Base-by-base conservation (phyloP, 1,140 invertebrate species). In the Melanaphis sacchari region DNA sequence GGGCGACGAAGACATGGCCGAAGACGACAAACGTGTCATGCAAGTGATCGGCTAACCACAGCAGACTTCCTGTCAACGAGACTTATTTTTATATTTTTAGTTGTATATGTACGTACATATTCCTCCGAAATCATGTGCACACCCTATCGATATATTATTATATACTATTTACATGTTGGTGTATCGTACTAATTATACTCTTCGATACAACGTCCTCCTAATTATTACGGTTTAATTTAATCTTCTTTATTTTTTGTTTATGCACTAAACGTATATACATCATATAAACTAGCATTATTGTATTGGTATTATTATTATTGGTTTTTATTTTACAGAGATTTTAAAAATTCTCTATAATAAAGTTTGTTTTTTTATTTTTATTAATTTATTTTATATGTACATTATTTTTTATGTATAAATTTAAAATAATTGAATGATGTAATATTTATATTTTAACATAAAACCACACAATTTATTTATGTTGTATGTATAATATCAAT, bases 1-100 rank as follows among this genome's bases (percentile, higher is more conserved):
- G 96, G 96, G 96, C 31, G 96, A 98, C 94, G 96, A 97, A 93
- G 97, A 98, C 94, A 97, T 97, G 94, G 94, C 96, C 0, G 95
- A 96, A 93, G 97, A 97, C 90, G 97, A 98, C 94, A 96, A 96
- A 91, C 95, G 96, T 6, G 95, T 96, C 81, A 97, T 97, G 8
- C 40, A 49, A 41, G 88, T 94, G 26, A n/a, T 93, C 7, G 89
- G 94, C 49, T 59, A 66, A n/a, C n/a, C 94, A 38, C 31, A 6
- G 9, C 9, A 31, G 31, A 66, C 59, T 66, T 66, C 31, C 31
- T 31, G 59, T 66, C 59, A n/a, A n/a, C 9, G 15, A 76, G 5
- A 18, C 31, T n/a, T 54, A 26, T 76, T 49, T 18, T 76, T 76
- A 1, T 66, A 18, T 43, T 46, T 85, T 85, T 40, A 40, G 26